These are phyloP conservation scores for Bombus haemorrhoidalis DNA, from an alignment of 1,140 invertebrate species.

Conservation along the genomic window DNA sequence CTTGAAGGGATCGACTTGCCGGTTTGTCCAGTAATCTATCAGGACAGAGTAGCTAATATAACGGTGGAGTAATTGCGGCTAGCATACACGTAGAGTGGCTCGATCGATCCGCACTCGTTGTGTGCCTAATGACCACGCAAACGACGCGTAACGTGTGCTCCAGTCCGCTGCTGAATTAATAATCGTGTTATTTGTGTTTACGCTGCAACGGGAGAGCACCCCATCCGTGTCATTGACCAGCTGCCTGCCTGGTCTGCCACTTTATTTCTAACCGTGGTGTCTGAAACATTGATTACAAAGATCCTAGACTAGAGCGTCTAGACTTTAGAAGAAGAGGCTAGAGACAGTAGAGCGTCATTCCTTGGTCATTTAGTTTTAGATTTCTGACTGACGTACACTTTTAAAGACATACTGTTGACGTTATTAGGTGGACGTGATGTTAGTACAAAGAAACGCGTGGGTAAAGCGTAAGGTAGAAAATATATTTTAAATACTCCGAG, in stretches of 20 bases:
- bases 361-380: too few relatives aligned
- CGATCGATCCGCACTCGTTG: conserved; percentile 64
- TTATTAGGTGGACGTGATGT: too few relatives aligned
- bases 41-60: conserved; percentile 71
- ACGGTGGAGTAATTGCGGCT: conserved; percentile 67
- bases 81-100: conserved; percentile 49
- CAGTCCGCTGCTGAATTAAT: conserved; percentile 55
- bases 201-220: not conserved
- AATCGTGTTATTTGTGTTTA: conserved; percentile 50
- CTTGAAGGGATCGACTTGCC: conserved; percentile 71
- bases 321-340: too few relatives aligned
- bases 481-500: too few relatives aligned
- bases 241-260: not conserved
- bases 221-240: not conserved
- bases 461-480: too few relatives aligned
- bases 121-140: conserved; percentile 63
- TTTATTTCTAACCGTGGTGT: not conserved
- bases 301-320: too few relatives aligned
- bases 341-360: accelerated
- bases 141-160: conserved; percentile 40
- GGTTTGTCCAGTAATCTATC: conserved; percentile 78
- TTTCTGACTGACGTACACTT: too few relatives aligned
- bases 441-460: too few relatives aligned
- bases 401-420: too few relatives aligned
- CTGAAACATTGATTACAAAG: not conserved